Conservation (phyloP, 2,113 vertebrate species). For the Gymnarchus niloticus region DNA sequence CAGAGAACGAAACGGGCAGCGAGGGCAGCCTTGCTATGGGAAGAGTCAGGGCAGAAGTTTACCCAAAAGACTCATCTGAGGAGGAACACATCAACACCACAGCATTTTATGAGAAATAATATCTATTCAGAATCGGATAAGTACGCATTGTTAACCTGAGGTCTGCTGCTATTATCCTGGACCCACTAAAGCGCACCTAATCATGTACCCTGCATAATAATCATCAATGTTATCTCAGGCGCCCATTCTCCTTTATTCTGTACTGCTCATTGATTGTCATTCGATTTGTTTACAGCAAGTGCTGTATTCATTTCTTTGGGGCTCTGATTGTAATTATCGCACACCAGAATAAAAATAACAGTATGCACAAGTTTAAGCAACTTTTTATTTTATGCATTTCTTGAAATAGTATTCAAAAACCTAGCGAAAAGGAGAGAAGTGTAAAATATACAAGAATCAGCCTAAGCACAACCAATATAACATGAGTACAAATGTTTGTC, state of each 20-base stretch:
- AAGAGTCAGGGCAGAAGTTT: not conserved
- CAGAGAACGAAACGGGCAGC: slow-evolving; percentile 35
- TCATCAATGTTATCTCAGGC: not conserved
- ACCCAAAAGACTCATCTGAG: not conserved
- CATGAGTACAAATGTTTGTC: slow-evolving; percentile 29
- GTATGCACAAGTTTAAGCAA: slow-evolving; percentile 25
- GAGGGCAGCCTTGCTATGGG: slow-evolving; percentile 17
- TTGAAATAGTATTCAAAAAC: slow-evolving; percentile 53
- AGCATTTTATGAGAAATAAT: not conserved
- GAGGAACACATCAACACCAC: not conserved
- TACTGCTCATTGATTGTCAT: not conserved
- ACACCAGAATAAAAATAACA: not conserved
- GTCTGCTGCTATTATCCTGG: no score
- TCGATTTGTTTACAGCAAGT: not conserved
- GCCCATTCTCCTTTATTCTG: not conserved
- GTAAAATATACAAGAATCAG: slow-evolving; percentile 62
- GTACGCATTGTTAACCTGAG: no score
- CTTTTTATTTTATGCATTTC: slow-evolving; percentile 41
- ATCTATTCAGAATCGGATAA: not conserved
- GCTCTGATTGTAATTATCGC: not conserved
- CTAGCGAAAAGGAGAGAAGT: slow-evolving; percentile 57
- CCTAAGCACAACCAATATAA: slow-evolving; percentile 42
- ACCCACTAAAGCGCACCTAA: no score
- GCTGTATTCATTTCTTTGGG: not conserved
- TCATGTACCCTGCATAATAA: no score